Percentiles rank a stretch among this genome's conserved stretches.
Conservation (phyloP, 2,113 vertebrate genomes). For the Myrmophylax atrothorax region DNA sequence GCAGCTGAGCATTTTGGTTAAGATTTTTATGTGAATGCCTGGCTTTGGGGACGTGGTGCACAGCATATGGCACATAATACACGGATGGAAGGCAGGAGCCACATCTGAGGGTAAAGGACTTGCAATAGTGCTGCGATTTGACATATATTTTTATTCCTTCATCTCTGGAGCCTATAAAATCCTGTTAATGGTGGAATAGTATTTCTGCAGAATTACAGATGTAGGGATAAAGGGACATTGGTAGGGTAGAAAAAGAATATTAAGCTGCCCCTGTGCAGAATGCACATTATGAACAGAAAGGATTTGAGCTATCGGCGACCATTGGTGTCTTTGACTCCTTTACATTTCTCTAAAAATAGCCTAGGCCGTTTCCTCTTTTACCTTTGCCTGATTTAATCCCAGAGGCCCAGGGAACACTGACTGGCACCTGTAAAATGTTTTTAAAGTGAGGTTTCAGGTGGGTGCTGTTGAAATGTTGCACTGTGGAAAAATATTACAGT, state of each 20-base stretch:
- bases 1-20: neutral
- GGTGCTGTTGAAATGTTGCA: neutral
- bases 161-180: constrained; percentile 3
- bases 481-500: neutral
- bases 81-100: neutral
- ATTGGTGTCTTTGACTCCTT: neutral
- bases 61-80: fast-evolving
- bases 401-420: neutral
- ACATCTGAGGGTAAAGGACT: neutral
- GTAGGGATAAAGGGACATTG: neutral
- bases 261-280: neutral
- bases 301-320: neutral
- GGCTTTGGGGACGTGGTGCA: neutral
- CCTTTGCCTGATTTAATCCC: neutral
- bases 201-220: neutral
- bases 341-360: neutral
- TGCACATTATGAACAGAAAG: neutral
- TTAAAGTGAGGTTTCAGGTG: neutral
- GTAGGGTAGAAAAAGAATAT: neutral
- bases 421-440: neutral
- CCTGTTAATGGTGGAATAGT: neutral
- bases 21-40: neutral
- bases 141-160: neutral
- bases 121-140: neutral
- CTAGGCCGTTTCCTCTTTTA: neutral